Evolutionary conservation across 1,140 invertebrate genomes (phyloP), one percentile per base, ranked within the genome.

Genomic region (Drosophila mauritiana): DNA sequence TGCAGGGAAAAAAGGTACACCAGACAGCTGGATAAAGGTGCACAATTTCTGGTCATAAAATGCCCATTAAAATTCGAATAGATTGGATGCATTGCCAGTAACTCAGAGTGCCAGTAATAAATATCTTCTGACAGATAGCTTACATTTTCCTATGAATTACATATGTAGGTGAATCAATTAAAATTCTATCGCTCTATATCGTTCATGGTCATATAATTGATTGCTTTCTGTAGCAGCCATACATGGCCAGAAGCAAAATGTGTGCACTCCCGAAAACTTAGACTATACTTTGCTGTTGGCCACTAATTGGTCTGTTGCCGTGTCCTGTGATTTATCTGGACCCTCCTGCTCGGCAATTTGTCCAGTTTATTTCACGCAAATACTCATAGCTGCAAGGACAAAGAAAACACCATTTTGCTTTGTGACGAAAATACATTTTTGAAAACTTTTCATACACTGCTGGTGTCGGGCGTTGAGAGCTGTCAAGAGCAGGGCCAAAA

Each of bases 291-390:
- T 64, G 43, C 43, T 15, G 53, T 52, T 34, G 31, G 36, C n/a
- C 51, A 54, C 56, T 79, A 84, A 81, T 77, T 80, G 62, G 57
- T 72, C 46, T 57, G 39, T 68, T 68, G 64, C 59, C 62, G 57
- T 46, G 36, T 57, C 36, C 48, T 88, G 79, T 88, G 79, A 75
- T 82, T 88, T 88, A 82, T 75, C 46, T 61, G 59, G 42, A 42
- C 59, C 54, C 63, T 55, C 34, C 53, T 20, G 65, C 5, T 54
- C 43, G 13, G 67, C 61, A 82, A 75, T 88, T 86, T 86, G 74
- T 88, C 49, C 67, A 51, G 75, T 79, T 75, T 70, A 82, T 78
- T 88, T 79, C 69, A 82, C 70, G 62, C 40, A 78, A 78, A 86
- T 70, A 72, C 54, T 43, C 34, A 45, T 61, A 54, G 53, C 43